These are phyloP conservation scores for Lepus americanus DNA, from an alignment of 2,113 vertebrate genomes.

Conservation along the genomic window DNA sequence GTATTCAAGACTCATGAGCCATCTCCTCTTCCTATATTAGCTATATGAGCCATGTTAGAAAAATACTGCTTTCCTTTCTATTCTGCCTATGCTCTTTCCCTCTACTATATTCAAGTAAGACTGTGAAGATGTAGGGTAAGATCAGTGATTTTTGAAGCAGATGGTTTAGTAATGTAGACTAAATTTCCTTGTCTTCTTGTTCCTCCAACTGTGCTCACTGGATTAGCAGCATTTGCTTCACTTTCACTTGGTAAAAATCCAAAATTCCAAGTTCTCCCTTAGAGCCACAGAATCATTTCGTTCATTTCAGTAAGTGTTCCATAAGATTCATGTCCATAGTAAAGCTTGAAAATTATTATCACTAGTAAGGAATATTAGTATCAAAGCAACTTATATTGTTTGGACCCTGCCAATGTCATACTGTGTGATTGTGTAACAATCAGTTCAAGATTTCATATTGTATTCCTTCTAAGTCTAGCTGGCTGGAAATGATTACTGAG, in stretches of 20 bases:
- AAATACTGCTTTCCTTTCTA: background rate
- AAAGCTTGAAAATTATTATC: background rate
- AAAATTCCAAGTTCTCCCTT: background rate
- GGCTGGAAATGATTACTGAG: background rate
- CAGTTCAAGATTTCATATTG: background rate
- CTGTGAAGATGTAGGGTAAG: background rate
- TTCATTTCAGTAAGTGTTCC: background rate
- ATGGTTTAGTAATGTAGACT: background rate
- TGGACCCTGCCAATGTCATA: background rate
- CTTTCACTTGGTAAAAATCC: background rate
- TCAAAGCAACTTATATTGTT: background rate
- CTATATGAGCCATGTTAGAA: background rate
- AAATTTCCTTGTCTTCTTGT: background rate
- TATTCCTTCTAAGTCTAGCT: background rate
- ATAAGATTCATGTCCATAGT: background rate
- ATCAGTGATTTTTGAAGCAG: background rate
- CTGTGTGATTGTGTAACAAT: background rate
- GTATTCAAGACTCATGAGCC: background rate
- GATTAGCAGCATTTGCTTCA: background rate
- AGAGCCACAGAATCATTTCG: no score
- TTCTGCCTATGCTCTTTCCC: no score
- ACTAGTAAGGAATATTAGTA: background rate
- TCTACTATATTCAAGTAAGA: background rate
- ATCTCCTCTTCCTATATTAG: background rate
- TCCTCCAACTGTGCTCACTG: background rate